Evolutionary conservation across 92 coral and sea anemone species (phyloP).

Genomic region (Bergia puertoricense): DNA sequence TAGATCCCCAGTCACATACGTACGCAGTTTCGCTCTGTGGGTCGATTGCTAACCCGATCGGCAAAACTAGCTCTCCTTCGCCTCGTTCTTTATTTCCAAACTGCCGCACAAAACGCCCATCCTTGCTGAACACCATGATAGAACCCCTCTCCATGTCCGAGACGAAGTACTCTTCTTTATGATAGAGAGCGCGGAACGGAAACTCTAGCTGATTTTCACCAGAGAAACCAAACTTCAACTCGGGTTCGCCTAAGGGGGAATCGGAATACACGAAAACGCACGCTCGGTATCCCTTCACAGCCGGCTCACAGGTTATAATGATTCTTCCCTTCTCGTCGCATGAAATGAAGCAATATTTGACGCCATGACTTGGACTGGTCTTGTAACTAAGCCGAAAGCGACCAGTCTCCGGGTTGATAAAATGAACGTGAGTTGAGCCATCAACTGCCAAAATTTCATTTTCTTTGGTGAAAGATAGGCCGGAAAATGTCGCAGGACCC

Average conservation of each 20-base stretch:
- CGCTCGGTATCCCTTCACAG: slow-evolving; percentile 67
- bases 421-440: slow-evolving; percentile 76
- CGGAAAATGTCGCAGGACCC: slow-evolving; percentile 78
- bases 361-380: slow-evolving; percentile 72
- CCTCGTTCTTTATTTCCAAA: slow-evolving; percentile 62
- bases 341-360: slow-evolving; percentile 78
- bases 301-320: slow-evolving; percentile 85
- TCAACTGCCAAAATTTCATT: slow-evolving; percentile 71
- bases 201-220: slow-evolving; percentile 71
- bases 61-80: slow-evolving; percentile 70
- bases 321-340: slow-evolving; percentile 67
- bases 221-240: slow-evolving; percentile 74
- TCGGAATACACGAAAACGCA: slow-evolving; percentile 82
- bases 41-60: slow-evolving; percentile 74
- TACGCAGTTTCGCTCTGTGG: slow-evolving; percentile 51
- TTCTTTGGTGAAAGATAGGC: slow-evolving; percentile 74
- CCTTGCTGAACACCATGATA: slow-evolving; percentile 69
- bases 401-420: slow-evolving; percentile 69
- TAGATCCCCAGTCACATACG: slow-evolving; percentile 90
- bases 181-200: slow-evolving; percentile 84
- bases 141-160: slow-evolving; percentile 93
- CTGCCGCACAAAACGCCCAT: slow-evolving; percentile 70
- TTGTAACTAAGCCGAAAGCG: slow-evolving; percentile 78
- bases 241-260: slow-evolving; percentile 84
- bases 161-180: slow-evolving; percentile 70